These are phyloP conservation scores for Falco columbarius DNA, from an alignment of 2,797 vertebrate species.

Conservation along the genomic window DNA sequence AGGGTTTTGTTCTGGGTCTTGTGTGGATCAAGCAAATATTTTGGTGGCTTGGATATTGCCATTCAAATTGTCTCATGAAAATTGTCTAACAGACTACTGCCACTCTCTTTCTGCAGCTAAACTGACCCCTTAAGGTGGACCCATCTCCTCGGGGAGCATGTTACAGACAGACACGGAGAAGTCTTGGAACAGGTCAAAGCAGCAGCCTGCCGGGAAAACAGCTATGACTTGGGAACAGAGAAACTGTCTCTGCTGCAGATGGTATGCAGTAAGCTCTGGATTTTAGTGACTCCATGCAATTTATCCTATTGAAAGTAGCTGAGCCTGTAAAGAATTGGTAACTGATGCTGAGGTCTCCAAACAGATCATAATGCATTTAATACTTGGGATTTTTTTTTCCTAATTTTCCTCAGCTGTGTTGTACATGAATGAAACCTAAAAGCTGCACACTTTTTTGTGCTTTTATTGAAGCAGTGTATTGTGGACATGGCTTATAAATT, in stretches of 20 bases:
- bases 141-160: background rate
- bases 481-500: background rate
- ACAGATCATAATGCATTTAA: background rate
- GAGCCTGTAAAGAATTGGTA: conserved; percentile 8
- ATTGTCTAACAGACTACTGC: background rate
- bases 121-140: background rate
- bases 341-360: conserved; percentile 11
- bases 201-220: background rate
- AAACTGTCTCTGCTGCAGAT: background rate
- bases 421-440: background rate
- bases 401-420: background rate
- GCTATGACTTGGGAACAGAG: background rate
- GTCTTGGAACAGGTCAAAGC: conserved; percentile 21
- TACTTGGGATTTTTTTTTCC: background rate
- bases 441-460: accelerated
- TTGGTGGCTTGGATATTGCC: background rate
- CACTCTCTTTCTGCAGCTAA: background rate
- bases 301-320: conserved; percentile 32
- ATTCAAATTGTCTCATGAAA: background rate
- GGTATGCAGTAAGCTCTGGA: conserved; percentile 13
- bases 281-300: background rate
- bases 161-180: background rate
- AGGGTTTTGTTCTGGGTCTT: background rate
- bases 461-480: background rate
- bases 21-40: background rate